Percentiles rank a stretch among this genome's conserved stretches.
phyloP scores from a whole-genome alignment of 2,888 invertebrate species.

The Parasteatoda lunata region DNA sequence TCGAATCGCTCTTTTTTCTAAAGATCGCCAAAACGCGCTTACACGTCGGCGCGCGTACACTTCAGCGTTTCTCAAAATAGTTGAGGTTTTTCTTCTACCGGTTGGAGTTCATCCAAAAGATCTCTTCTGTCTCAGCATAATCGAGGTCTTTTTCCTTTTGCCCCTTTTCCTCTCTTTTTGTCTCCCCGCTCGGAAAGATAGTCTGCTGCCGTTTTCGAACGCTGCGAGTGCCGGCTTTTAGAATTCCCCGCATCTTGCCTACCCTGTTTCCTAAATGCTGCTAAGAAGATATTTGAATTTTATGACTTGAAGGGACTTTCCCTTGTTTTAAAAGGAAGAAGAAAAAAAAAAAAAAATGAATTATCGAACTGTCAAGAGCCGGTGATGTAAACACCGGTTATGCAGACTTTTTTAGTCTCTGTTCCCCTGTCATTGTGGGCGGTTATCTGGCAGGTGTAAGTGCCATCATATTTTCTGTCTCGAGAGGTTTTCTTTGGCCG shows the following conservation, averaged over 20 bases:
- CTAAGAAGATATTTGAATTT: neutral
- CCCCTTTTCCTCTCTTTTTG: constrained; percentile 47
- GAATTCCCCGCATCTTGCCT: constrained; percentile 18
- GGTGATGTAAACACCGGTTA: constrained; percentile 1
- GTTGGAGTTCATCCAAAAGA: constrained; percentile 55
- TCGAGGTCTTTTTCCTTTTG: constrained; percentile 58
- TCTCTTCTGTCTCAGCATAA: constrained; percentile 62
- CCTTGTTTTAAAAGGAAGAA: neutral
- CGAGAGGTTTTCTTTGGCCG: constrained; percentile 52
- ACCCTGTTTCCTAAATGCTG: neutral
- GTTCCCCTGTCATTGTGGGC: constrained; percentile 53
- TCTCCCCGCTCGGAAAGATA: constrained; percentile 32
- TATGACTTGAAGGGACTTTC: neutral
- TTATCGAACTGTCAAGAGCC: constrained; percentile 27
- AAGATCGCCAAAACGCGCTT: constrained; percentile 47
- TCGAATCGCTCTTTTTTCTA: neutral
- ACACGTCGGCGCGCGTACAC: constrained; percentile 25
- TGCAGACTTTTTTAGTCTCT: constrained; percentile 42
- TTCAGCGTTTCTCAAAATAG: constrained; percentile 54
- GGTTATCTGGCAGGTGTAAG: constrained; percentile 61
- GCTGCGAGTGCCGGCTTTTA: constrained; percentile 26
- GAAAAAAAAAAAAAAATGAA: constrained; percentile 12
- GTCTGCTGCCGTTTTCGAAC: constrained; percentile 8
- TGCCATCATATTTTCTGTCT: constrained; percentile 56
- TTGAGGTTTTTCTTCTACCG: constrained; percentile 7